Evolutionary conservation across 2,797 vertebrate genomes (phyloP), one percentile per base, ranked within the genome.

Genomic region (Halcyon smyrnensis): DNA sequence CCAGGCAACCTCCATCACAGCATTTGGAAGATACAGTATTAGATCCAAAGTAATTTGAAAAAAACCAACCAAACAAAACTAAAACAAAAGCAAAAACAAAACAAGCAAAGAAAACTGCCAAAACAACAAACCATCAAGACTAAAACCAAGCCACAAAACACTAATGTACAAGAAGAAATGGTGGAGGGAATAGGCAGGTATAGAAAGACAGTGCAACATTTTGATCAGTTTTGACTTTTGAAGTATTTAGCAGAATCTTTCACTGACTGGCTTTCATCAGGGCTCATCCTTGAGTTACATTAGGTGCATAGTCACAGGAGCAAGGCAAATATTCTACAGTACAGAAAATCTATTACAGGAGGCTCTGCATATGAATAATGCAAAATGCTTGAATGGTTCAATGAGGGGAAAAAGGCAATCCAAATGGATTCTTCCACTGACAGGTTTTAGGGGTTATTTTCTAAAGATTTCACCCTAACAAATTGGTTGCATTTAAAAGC

Each of bases 401-500:
- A 25, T 64, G 76, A 82, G 51, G 56, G 30, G 11, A 21, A 59
- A 92, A 91, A 73, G 54, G 63, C 71, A 82, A 74, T 77, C 37
- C 25, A 83, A 94, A 93, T 79, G 56, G 60, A 18, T 87, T 88
- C 67, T 59, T 89, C 64, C 46, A 50, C 48, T 75, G 65, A 53
- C 4, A 62, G 37, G 39, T 92, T 96, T 86, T 91, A 89, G 92
- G 78, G 74, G 70, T 95, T 64, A 89, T 62, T 92, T 96, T 96
- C 79, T 92, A 76, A 94, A 96, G 91, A 93, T 93, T 96, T 94
- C 67, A 88, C 46, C 60, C 77, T 88, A 93, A 92, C 64, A 94
- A 92, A 94, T 19, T 73, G 39, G 74, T 87, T 97, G 50, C 50
- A 48, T 93, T 96, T 96, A 88, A 95, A 93, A 96, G 88, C 60